Evolutionary conservation across 2,113 vertebrate species (phyloP).

Genomic region (Stigmatopora argus): DNA sequence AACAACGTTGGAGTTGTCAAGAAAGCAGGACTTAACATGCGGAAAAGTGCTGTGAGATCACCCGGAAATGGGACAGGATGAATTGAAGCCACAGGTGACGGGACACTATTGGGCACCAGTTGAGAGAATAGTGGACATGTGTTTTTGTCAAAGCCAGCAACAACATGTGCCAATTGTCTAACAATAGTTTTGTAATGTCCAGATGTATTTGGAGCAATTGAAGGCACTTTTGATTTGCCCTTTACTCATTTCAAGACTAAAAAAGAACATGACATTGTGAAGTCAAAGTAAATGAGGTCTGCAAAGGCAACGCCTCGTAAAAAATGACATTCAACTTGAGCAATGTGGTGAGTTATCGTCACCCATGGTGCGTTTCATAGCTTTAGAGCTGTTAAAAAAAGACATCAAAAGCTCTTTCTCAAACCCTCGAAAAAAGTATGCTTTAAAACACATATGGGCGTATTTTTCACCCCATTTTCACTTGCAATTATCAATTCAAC

Average conservation of each 20-base stretch:
- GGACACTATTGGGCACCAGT: slow-evolving; percentile 4
- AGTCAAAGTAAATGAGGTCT: not conserved
- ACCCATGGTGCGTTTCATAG: too few relatives aligned
- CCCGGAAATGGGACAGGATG: slow-evolving; percentile 57
- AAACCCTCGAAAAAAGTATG: too few relatives aligned
- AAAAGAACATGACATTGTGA: not conserved
- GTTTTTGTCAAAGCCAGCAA: not conserved
- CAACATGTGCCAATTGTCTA: not conserved
- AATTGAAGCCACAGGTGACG: slow-evolving; percentile 26
- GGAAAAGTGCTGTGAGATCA: slow-evolving; percentile 43
- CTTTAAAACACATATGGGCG: too few relatives aligned
- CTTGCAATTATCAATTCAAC: too few relatives aligned
- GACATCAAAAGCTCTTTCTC: too few relatives aligned
- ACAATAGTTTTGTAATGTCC: too few relatives aligned
- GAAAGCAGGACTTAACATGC: slow-evolving; percentile 52
- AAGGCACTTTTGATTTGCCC: not conserved
- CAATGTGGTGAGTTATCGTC: too few relatives aligned
- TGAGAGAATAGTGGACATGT: not conserved
- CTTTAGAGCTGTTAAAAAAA: too few relatives aligned
- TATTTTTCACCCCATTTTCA: too few relatives aligned
- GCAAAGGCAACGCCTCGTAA: not conserved
- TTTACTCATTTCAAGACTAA: not conserved
- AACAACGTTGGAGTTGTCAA: slow-evolving; percentile 54
- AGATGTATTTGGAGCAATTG: not conserved
- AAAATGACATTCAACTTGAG: too few relatives aligned